Conservation (phyloP, 2,888 invertebrate genomes). For the Euproctis similis region DNA sequence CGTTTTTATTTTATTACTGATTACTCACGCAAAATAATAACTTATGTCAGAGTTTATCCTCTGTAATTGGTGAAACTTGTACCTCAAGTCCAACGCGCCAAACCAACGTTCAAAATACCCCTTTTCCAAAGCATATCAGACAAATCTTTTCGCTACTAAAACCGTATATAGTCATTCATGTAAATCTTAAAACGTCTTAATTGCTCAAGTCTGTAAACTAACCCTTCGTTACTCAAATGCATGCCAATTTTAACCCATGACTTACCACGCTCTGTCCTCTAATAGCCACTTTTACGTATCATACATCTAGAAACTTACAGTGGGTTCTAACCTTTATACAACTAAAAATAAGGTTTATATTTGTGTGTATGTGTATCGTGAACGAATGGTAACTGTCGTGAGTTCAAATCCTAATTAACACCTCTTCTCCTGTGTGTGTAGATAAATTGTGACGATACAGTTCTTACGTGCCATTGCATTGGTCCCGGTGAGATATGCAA, state of each 20-base stretch:
- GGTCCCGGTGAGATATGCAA: constrained; percentile 36
- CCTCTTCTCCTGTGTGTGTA: constrained; percentile 56
- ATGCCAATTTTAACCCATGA: constrained; percentile 67
- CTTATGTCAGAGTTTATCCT: no score
- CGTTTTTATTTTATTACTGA: no score
- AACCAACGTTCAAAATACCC: no score
- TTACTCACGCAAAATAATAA: no score
- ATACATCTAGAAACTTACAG: constrained; percentile 37
- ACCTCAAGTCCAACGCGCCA: no score
- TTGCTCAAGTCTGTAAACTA: constrained; percentile 44
- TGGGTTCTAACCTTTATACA: constrained; percentile 23
- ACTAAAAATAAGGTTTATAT: constrained; percentile 21
- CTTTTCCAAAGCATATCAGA: constrained; percentile 10
- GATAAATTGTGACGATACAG: constrained; percentile 70
- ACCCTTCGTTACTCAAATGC: constrained; percentile 49
- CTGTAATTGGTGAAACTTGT: no score
- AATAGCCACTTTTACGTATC: constrained; percentile 65
- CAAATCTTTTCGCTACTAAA: constrained; percentile 13
- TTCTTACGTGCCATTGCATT: constrained; percentile 40
- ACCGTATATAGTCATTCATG: constrained; percentile 19
- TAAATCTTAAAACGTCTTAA: constrained; percentile 46
- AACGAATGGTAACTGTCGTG: constrained; percentile 63
- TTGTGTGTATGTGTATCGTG: constrained; percentile 13
- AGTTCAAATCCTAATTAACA: constrained; percentile 72
- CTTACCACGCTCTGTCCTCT: constrained; percentile 54